Conservation (phyloP, 2,113 vertebrate species). For the Balaeniceps rex region DNA sequence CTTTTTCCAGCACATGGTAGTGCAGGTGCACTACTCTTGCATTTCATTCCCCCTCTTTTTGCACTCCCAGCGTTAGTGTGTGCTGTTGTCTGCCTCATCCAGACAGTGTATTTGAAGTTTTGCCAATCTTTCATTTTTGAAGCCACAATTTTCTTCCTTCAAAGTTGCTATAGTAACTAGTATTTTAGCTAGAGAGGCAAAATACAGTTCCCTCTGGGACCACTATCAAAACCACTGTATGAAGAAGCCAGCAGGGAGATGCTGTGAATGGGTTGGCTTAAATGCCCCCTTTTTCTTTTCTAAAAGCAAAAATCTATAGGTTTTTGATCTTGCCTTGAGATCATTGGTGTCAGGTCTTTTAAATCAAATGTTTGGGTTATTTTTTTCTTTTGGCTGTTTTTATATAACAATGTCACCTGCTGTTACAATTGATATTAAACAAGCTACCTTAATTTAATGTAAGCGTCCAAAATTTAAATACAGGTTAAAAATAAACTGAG, state of each 20-base stretch:
- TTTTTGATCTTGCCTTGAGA: slow-evolving; percentile 68
- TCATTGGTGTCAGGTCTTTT: slow-evolving; percentile 75
- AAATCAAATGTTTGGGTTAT: slow-evolving; percentile 64
- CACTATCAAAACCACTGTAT: slow-evolving; percentile 77
- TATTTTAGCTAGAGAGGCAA: slow-evolving; percentile 67
- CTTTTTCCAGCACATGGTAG: slow-evolving; percentile 19
- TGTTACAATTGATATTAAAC: slow-evolving; percentile 71
- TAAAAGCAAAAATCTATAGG: slow-evolving; percentile 68
- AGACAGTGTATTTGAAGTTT: slow-evolving; percentile 65
- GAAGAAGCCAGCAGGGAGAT: slow-evolving; percentile 73
- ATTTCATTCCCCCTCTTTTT: slow-evolving; percentile 24
- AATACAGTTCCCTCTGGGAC: slow-evolving; percentile 74
- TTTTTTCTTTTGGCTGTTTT: slow-evolving; percentile 73
- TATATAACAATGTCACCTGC: slow-evolving; percentile 78
- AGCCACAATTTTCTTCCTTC: slow-evolving; percentile 56
- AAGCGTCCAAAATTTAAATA: slow-evolving; percentile 75
- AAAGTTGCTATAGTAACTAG: slow-evolving; percentile 68
- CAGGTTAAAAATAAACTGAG: slow-evolving; percentile 73
- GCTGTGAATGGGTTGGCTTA: slow-evolving; percentile 68
- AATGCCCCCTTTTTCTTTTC: slow-evolving; percentile 64
- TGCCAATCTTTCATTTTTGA: slow-evolving; percentile 57
- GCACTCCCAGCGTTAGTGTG: background rate
- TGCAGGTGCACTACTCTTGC: slow-evolving; percentile 22
- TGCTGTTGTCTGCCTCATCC: slow-evolving; percentile 60
- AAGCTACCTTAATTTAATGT: slow-evolving; percentile 80